phyloP scores from a whole-genome alignment of 2,888 invertebrate genomes.

The Drosophila subquinaria region DNA sequence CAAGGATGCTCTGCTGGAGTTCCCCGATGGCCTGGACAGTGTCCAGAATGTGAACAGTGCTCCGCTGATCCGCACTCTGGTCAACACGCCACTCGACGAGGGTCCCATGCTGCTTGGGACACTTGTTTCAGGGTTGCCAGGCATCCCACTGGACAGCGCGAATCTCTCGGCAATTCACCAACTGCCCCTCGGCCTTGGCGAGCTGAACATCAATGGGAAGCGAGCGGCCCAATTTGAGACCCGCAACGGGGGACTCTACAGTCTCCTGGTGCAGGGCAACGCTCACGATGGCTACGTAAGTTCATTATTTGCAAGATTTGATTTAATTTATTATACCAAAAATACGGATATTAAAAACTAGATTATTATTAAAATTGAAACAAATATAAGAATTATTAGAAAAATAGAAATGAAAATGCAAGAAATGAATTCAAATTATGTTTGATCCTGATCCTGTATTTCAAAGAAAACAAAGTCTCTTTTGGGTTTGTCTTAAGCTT shows the following conservation, averaged over 20 bases:
- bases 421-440: too few relatives aligned
- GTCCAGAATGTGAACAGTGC: constrained; percentile 80
- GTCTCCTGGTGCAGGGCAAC: constrained; percentile 86
- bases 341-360: too few relatives aligned
- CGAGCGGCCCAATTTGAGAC: constrained; percentile 83
- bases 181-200: constrained; percentile 60
- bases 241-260: constrained; percentile 89
- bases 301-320: too few relatives aligned
- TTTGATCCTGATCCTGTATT: too few relatives aligned
- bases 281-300: constrained; percentile 83
- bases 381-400: too few relatives aligned
- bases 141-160: constrained; percentile 31
- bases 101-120: constrained; percentile 60
- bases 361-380: too few relatives aligned
- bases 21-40: constrained; percentile 73
- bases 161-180: constrained; percentile 70
- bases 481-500: too few relatives aligned
- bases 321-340: too few relatives aligned
- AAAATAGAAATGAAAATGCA: too few relatives aligned
- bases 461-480: too few relatives aligned
- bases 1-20: constrained; percentile 64
- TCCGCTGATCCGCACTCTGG: constrained; percentile 82
- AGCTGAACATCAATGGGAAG: constrained; percentile 60
- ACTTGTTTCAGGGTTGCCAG: constrained; percentile 21
- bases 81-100: constrained; percentile 71